Evolutionary conservation across 1,140 invertebrate species (phyloP), one percentile per base, ranked within the genome.

Genomic region (Bathynomus jamesi): DNA sequence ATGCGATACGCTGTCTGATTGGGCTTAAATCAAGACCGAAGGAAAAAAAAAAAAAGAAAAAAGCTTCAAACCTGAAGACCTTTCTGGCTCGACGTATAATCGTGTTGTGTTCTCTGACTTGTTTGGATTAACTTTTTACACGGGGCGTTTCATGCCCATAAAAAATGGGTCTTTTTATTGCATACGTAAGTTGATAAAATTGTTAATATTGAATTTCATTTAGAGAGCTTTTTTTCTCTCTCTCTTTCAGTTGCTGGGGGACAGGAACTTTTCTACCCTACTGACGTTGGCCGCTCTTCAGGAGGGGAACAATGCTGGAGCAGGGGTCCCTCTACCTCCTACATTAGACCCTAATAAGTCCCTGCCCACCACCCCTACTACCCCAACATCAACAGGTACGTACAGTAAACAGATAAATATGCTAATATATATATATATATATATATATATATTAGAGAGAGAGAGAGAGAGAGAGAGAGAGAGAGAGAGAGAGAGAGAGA

Each of bases 201-300:
- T 10, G 10, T 7, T 71, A 24, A 17, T 68, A 61, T 21, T 21
- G 25, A 25, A n/a, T n/a, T n/a, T n/a, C n/a, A n/a, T n/a, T n/a
- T n/a, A n/a, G n/a, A n/a, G n/a, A n/a, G n/a, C n/a, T 31, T 66
- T 62, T 71, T 10, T 40, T 53, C 69, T 66, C 61, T 24, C 71
- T 67, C 76, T 27, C 64, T 75, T 78, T 5, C 76, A 81, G 80
- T 78, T 79, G 78, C 76, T 80, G 65, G 72, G 80, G 46, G 79
- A 80, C 27, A 78, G 80, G 27, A 81, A 81, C 70, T 79, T 82
- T 73, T 79, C 81, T 27, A 80, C 80, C 53, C 79, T 82, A 53
- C 76, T 81, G 70, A 81, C 80, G 28, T 71, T 80, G 32, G 79
- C 79, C 21, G 81, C 81, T 11, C 78, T 81, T 61, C 79, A 81